These are phyloP conservation scores for Limnephilus marmoratus DNA, from an alignment of 2,888 invertebrate species.

Conservation along the genomic window DNA sequence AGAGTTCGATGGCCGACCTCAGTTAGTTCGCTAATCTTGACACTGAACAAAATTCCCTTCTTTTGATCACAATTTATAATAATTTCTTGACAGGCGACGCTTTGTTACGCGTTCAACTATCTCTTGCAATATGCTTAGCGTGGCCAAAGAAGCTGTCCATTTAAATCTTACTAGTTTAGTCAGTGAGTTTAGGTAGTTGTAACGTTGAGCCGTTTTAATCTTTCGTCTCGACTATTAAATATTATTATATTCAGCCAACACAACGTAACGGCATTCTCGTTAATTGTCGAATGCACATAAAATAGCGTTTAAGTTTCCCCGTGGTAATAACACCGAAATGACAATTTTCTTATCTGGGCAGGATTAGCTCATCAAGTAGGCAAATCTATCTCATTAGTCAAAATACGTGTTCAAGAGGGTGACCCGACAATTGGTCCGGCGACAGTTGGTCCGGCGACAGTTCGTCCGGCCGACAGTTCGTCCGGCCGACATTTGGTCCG, in stretches of 20 bases:
- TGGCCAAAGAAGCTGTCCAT: not conserved
- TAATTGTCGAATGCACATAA: not conserved
- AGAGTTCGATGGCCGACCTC: conserved; percentile 66
- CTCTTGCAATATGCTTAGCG: not conserved
- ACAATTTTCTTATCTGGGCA: not conserved
- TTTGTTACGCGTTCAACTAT: not conserved
- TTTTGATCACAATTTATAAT: conserved; percentile 18
- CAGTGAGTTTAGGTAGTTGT: not conserved
- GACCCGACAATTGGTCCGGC: too few relatives aligned
- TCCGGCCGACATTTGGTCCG: too few relatives aligned
- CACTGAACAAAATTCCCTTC: conserved; percentile 27
- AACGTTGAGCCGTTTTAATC: not conserved
- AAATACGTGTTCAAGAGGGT: not conserved
- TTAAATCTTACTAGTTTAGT: not conserved
- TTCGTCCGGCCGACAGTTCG: too few relatives aligned
- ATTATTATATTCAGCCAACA: not conserved
- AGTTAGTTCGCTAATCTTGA: conserved; percentile 31
- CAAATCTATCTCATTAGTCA: not conserved
- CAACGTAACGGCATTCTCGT: conserved; percentile 1
- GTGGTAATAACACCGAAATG: too few relatives aligned
- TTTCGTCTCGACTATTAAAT: not conserved
- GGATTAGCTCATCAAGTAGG: too few relatives aligned
- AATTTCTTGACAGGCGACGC: not conserved
- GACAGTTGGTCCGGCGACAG: too few relatives aligned
- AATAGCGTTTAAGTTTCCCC: not conserved